Percentiles rank a stretch among this genome's conserved stretches.
Conservation (phyloP, 2,888 invertebrate species). For the Phaonia tiefii region DNA sequence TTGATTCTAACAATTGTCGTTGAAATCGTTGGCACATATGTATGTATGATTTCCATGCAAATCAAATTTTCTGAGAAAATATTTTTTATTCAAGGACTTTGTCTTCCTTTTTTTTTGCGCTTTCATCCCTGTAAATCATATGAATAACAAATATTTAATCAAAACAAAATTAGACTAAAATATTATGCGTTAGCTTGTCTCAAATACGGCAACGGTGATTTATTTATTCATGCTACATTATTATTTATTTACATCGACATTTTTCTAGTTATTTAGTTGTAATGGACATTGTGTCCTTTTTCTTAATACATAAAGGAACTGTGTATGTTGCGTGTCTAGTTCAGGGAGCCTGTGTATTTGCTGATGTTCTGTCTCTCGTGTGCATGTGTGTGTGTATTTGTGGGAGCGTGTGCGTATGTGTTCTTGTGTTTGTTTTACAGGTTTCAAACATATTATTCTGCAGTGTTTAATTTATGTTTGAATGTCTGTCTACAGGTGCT, state of each 20-base stretch:
- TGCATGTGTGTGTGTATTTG: neutral
- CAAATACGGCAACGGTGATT: too few species aligned
- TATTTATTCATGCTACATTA: neutral
- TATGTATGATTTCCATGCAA: too few species aligned
- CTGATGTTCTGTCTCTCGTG: too few species aligned
- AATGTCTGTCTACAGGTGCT: slow-evolving; percentile 9
- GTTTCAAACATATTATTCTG: too few species aligned
- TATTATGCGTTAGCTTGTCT: neutral
- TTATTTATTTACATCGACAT: slow-evolving; percentile 24
- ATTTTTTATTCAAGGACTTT: too few species aligned
- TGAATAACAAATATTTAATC: slow-evolving; percentile 36
- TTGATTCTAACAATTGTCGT: too few species aligned
- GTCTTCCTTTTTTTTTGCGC: neutral
- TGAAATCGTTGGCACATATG: too few species aligned
- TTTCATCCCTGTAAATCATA: slow-evolving; percentile 2
- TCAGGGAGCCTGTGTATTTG: too few species aligned
- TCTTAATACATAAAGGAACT: neutral
- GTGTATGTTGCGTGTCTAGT: too few species aligned
- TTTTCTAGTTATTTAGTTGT: slow-evolving; percentile 8
- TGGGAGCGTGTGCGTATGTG: neutral
- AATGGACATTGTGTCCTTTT: slow-evolving; percentile 32
- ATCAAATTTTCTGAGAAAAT: too few species aligned
- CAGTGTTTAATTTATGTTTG: neutral
- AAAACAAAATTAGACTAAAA: slow-evolving; percentile 4
- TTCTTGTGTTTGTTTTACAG: too few species aligned